A percentile compares a stretch with the other conserved stretches of the same genome.
Conservation (phyloP, 1,140 invertebrate species). For the Macrosteles quadrilineatus region DNA sequence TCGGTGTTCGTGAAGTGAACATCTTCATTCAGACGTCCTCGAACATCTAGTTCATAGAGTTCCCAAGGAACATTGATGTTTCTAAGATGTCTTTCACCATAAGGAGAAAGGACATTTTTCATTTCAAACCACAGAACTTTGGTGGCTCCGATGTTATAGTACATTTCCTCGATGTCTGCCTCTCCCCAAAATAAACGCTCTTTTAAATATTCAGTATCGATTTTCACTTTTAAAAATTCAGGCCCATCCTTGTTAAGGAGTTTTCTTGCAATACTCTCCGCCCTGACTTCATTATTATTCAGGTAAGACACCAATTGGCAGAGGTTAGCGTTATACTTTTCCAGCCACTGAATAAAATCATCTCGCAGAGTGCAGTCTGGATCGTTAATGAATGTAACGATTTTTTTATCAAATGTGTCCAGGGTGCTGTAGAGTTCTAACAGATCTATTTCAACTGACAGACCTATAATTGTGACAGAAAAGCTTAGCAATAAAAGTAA, state of each 20-base stretch:
- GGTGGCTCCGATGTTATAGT: background rate
- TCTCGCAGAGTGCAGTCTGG: background rate
- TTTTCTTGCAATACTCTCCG: background rate
- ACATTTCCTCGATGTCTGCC: background rate
- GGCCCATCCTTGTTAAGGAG: background rate
- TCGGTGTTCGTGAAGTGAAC: background rate
- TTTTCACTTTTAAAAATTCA: background rate
- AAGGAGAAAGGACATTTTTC: background rate
- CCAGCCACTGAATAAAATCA: background rate
- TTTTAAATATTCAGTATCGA: background rate
- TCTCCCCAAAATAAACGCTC: conserved; percentile 1
- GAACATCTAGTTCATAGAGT: conserved; percentile 1
- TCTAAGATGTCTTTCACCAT: background rate
- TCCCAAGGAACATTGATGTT: conserved; percentile 5
- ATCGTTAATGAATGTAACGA: background rate
- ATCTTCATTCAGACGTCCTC: background rate
- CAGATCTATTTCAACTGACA: conserved; percentile 2
- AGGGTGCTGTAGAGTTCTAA: background rate
- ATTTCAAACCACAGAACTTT: conserved; percentile 1
- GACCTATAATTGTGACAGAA: background rate
- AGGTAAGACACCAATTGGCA: background rate
- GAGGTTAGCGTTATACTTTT: background rate
- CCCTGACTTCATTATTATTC: background rate
- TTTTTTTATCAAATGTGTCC: background rate
- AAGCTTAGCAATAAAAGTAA: background rate